Percentiles rank a stretch among this genome's conserved stretches.
Evolutionary conservation across 2,797 vertebrate genomes (phyloP).

Genomic region (Mus minutoides): DNA sequence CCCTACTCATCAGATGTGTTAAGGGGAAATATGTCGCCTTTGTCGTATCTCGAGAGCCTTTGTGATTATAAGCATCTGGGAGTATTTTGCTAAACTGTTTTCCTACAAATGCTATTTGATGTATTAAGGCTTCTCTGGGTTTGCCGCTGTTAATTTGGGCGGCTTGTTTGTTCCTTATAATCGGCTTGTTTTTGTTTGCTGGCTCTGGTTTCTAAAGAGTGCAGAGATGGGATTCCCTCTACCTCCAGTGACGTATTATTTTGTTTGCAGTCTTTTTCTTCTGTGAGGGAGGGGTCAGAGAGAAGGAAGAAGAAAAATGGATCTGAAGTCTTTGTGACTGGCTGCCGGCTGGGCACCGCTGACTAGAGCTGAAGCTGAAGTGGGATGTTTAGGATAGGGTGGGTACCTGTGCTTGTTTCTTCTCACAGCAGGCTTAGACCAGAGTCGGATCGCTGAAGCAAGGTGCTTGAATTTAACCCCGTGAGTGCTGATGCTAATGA

Average conservation of each 20-base stretch:
- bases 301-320: constrained; percentile 73
- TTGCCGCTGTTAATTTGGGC: constrained; percentile 20
- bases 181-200: constrained; percentile 66
- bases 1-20: constrained; percentile 54
- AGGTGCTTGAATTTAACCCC: constrained; percentile 74
- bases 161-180: constrained; percentile 55
- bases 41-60: constrained; percentile 24
- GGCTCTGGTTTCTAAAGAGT: constrained; percentile 63
- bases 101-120: constrained; percentile 53
- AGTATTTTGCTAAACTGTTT: constrained; percentile 58
- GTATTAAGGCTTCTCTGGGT: constrained; percentile 40
- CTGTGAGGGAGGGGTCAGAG: constrained; percentile 74
- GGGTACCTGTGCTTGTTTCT: constrained; percentile 62
- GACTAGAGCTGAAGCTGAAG: constrained; percentile 42
- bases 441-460: constrained; percentile 69
- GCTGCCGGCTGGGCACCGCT: constrained; percentile 56
- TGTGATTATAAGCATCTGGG: constrained; percentile 25
- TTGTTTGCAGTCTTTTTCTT: constrained; percentile 81
- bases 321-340: constrained; percentile 55
- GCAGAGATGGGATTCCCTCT: constrained; percentile 70
- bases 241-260: constrained; percentile 78
- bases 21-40: constrained; percentile 43
- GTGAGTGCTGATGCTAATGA: constrained; percentile 52
- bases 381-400: constrained; percentile 59
- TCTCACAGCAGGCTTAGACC: constrained; percentile 52